phyloP scores from a whole-genome alignment of 2,797 vertebrate genomes.

The Rhynchonycteris naso region DNA sequence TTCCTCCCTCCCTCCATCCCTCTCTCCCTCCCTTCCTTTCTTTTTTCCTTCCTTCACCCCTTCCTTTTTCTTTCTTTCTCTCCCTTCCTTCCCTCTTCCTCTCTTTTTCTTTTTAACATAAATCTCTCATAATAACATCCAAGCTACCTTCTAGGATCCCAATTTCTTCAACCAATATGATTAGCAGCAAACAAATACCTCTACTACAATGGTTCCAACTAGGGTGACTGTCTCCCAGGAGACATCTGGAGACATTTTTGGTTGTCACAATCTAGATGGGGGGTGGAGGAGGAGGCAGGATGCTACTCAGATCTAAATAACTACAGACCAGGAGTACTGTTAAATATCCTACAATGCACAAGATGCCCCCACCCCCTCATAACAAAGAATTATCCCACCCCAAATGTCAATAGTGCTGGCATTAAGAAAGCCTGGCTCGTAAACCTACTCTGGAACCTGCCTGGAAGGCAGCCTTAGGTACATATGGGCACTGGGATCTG shows the following conservation, averaged over 20 bases:
- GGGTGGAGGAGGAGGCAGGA: too few relatives aligned
- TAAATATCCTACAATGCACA: neutral
- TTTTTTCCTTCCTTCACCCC: accelerated
- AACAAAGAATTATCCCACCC: neutral
- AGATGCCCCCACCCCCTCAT: neutral
- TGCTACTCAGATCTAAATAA: neutral
- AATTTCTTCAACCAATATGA: neutral
- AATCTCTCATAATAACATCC: neutral
- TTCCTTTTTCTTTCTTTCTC: neutral
- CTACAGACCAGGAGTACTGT: neutral
- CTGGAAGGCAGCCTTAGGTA: neutral
- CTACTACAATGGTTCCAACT: neutral
- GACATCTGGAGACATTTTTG: neutral
- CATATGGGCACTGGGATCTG: neutral
- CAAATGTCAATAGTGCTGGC: neutral
- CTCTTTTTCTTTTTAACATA: neutral
- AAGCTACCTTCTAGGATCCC: neutral
- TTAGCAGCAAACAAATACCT: neutral
- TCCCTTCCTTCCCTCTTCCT: accelerated
- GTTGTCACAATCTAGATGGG: neutral
- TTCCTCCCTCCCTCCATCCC: neutral
- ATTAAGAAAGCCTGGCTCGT: neutral
- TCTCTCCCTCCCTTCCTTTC: neutral
- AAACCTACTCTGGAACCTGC: neutral
- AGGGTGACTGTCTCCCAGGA: neutral